Conservation (phyloP, 2,113 vertebrate species). For the Ochotona curzoniae region DNA sequence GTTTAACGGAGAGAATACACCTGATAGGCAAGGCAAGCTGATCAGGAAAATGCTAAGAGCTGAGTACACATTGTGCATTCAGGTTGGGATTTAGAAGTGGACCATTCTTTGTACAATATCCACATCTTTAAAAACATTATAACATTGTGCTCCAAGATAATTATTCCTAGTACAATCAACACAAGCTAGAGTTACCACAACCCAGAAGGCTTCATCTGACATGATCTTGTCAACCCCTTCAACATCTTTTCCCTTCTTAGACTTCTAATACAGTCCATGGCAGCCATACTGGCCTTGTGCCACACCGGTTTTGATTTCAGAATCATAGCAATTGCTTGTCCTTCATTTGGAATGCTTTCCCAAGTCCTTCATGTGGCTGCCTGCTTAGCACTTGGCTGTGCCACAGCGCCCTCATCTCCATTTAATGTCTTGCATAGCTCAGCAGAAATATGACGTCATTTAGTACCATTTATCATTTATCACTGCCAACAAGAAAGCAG, state of each 20-base stretch:
- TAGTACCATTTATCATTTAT: not conserved
- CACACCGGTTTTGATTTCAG: not conserved
- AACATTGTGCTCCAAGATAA: not conserved
- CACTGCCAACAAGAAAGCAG: not conserved
- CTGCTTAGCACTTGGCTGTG: not conserved
- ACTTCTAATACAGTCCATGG: not conserved
- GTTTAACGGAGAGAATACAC: too few species aligned
- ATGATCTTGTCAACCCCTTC: not conserved
- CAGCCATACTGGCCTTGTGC: not conserved
- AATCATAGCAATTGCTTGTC: not conserved
- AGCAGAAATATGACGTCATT: not conserved
- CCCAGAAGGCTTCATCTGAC: not conserved
- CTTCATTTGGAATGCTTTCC: not conserved
- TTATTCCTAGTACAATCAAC: not conserved
- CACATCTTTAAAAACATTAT: not conserved
- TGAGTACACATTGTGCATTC: too few species aligned
- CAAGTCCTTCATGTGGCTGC: not conserved
- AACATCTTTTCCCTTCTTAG: not conserved
- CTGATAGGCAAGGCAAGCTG: too few species aligned
- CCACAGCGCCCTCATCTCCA: too few species aligned
- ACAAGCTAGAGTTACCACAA: not conserved
- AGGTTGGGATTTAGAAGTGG: too few species aligned
- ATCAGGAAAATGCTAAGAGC: too few species aligned
- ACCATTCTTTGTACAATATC: not conserved
- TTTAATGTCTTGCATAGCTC: not conserved